Evolutionary conservation across 37 sponge, comb jelly and placozoan species (phyloP), one percentile per base, ranked within the genome.

Genomic region (Crambe crambe): DNA sequence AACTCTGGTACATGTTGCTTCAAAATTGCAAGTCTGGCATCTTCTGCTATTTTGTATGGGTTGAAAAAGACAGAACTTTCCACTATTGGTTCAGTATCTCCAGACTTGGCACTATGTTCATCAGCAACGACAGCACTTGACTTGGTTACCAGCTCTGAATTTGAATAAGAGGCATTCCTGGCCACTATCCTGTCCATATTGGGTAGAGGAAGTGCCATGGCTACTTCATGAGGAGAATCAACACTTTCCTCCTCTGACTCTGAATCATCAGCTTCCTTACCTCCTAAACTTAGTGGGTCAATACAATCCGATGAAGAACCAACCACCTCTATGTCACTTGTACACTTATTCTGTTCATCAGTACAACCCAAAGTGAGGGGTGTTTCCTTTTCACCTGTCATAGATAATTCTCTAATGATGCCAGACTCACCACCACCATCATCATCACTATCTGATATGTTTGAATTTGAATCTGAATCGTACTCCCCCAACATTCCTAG

Each of bases 41-140:
- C 81, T 37, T 87, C 87, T 3, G 87, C 81, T 54, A 69, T 70
- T n/a, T 80, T 68, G 74, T 80, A 87, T 3, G 77, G 87, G 38
- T 87, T 87, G 21, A 69, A 80, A 29, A 87, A 87, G 42, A 80
- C 87, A 1, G 87, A 87, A 47, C 51, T 47, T 12, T 47, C 51
- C 51, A 47, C 51, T 12, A 47, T 15, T 15, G 10, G 12, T 32
- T 15, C 9, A 10, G 18, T 37, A 69, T 18, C 31, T 8, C 3
- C n/a, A 21, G 8, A 2, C 1, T 25, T 41, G 62, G 31, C 15
- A 2, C 17, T 5, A n/a, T n/a, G n/a, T n/a, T n/a, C n/a, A n/a
- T n/a, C n/a, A n/a, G n/a, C n/a, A n/a, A n/a, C n/a, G n/a, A n/a
- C n/a, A n/a, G n/a, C n/a, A 1, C 30, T 30, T 22, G 10, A 35